Conservation (phyloP, 2,797 vertebrate genomes). For the Xenopus petersii region DNA sequence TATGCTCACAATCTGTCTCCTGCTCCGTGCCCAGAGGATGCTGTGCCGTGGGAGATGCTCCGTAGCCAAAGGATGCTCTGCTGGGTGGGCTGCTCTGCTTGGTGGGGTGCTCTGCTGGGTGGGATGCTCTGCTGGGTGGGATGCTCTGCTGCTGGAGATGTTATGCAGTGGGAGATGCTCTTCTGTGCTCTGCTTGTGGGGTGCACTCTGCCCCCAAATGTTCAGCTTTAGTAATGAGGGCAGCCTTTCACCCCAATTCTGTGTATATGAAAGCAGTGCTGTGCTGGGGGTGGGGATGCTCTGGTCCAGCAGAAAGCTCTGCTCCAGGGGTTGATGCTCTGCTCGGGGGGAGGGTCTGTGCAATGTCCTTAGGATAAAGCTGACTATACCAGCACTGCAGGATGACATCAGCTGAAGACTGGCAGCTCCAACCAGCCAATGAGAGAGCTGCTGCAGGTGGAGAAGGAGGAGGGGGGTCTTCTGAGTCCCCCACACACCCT, state of each 20-base stretch:
- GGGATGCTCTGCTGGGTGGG: neutral
- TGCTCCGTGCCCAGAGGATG: neutral
- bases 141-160: slow-evolving; percentile 12
- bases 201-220: neutral
- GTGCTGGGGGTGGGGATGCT: slow-evolving; percentile 7
- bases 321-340: slow-evolving; percentile 25
- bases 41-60: neutral
- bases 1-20: neutral
- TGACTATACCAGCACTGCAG: slow-evolving; percentile 61
- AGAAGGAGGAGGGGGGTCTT: slow-evolving; percentile 15
- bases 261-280: neutral
- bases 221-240: neutral
- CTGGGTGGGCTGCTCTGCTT: neutral
- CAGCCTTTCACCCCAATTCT: neutral
- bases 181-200: neutral
- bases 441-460: slow-evolving; percentile 31
- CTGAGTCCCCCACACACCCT: neutral
- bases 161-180: slow-evolving; percentile 9
- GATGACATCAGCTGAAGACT: slow-evolving; percentile 67
- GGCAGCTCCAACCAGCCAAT: slow-evolving; percentile 44
- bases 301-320: slow-evolving; percentile 29
- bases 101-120: neutral
- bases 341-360: slow-evolving; percentile 41
- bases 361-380: slow-evolving; percentile 44
- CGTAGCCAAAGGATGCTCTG: neutral